Evolutionary conservation across 2,113 vertebrate species (phyloP), one percentile per base, ranked within the genome.

Genomic region (Columba livia): DNA sequence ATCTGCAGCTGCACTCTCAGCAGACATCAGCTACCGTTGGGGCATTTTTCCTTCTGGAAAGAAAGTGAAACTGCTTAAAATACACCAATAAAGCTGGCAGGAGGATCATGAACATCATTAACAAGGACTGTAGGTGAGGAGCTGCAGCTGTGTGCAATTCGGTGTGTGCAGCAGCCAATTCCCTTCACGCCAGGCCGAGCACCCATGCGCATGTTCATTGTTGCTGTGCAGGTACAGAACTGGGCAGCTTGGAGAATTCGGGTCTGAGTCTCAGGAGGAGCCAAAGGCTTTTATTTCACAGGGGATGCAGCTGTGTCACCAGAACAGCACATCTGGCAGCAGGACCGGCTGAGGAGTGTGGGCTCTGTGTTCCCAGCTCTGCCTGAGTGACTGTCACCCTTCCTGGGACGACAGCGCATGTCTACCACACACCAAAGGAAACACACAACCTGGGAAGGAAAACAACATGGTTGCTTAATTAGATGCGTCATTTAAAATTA

Each of bases 91-190:
- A 67, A 48, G 31, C 31, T 28, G 51, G 19, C 23, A 71, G 53
- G 57, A 62, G 3, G 2, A 51, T 58, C 62, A 2, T 2, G 18
- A 47, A 26, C 32, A 44, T 61, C 3, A 0, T 28, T 65, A 32
- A 24, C 44, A 32, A 18, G 60, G 58, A 3, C 57, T 16, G 64
- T 0, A 26, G 74, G 26, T 20, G 70, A 73, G 40, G n/a, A 81
- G 38, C 21, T 11, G 8, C 73, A 60, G 54, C 69, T 67, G 32
- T 47, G 57, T 29, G 15, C 18, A 5, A 7, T 25, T 38, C 29
- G 28, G 74, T 8, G 4, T 2, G 31, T 0, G 24, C 57, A 15
- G 1, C 1, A 44, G 69, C 31, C 29, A 32, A 13, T 28, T 40
- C 26, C 69, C 65, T 48, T 58, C 28, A 2, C 13, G 2, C 6